phyloP scores from a whole-genome alignment of 1,140 invertebrate genomes.

The Leptinotarsa undecemlineata region DNA sequence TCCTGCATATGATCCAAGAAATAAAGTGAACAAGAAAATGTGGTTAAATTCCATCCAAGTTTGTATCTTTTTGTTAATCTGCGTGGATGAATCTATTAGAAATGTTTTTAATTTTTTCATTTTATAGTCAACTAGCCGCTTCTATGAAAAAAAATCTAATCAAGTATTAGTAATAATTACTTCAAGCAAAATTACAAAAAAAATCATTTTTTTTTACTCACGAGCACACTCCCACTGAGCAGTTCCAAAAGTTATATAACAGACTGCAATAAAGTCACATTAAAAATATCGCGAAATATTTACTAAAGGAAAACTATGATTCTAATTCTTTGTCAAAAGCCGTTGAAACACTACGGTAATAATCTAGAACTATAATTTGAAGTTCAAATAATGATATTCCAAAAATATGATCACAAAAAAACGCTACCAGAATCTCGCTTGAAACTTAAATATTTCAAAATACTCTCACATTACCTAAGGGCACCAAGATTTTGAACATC shows the following conservation, averaged over 20 bases:
- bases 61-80: neutral
- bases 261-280: conserved; percentile 44
- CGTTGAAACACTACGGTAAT: neutral
- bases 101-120: neutral
- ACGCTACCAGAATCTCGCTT: neutral
- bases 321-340: conserved; percentile 2
- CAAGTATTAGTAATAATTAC: conserved; percentile 32
- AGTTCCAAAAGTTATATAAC: conserved; percentile 46
- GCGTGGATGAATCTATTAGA: neutral
- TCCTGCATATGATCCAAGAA: too few species aligned
- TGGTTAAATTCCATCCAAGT: conserved; percentile 3
- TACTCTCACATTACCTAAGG: conserved; percentile 23
- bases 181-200: conserved; percentile 38
- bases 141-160: conserved; percentile 35
- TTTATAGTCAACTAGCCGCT: conserved; percentile 20
- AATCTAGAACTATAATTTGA: conserved; percentile 14
- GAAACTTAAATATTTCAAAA: neutral
- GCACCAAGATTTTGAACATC: conserved; percentile 29
- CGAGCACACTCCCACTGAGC: conserved; percentile 47
- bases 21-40: neutral
- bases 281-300: conserved; percentile 19
- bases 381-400: conserved; percentile 8
- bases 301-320: neutral
- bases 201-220: conserved; percentile 40
- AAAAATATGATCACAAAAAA: neutral